Conservation (phyloP, 1,140 invertebrate species). For the Macrocentrus cingulum region DNA sequence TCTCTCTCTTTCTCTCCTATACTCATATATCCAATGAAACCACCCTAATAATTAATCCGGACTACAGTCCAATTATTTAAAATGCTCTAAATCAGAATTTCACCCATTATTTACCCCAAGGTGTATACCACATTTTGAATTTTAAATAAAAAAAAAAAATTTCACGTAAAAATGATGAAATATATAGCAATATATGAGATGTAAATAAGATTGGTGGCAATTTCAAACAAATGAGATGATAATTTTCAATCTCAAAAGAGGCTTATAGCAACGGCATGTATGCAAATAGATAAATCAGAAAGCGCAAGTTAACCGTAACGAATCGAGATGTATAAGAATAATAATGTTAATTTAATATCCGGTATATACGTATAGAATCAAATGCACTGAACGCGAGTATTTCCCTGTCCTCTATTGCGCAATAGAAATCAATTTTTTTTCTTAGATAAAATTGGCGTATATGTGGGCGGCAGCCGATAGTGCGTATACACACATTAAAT, state of each 20-base stretch:
- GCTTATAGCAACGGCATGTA: neutral
- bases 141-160: no score
- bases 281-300: neutral
- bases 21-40: no score
- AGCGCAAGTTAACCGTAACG: neutral
- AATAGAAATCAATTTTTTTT: slow-evolving; percentile 2
- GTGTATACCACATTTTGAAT: no score
- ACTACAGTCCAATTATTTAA: no score
- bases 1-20: no score
- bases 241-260: neutral
- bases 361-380: neutral
- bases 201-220: no score
- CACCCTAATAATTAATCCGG: no score
- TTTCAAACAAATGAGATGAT: no score
- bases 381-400: neutral
- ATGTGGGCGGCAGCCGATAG: neutral
- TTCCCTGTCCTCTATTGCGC: slow-evolving; percentile 5
- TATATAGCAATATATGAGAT: no score
- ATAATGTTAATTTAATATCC: slow-evolving; percentile 20
- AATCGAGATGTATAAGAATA: neutral
- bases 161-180: no score
- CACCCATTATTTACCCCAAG: no score
- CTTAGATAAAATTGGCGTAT: neutral
- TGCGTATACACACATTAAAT: neutral
- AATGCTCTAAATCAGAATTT: no score